Evolutionary conservation across 2,113 vertebrate genomes (phyloP), one percentile per base, ranked within the genome.

Genomic region (Corynorhinus townsendii): DNA sequence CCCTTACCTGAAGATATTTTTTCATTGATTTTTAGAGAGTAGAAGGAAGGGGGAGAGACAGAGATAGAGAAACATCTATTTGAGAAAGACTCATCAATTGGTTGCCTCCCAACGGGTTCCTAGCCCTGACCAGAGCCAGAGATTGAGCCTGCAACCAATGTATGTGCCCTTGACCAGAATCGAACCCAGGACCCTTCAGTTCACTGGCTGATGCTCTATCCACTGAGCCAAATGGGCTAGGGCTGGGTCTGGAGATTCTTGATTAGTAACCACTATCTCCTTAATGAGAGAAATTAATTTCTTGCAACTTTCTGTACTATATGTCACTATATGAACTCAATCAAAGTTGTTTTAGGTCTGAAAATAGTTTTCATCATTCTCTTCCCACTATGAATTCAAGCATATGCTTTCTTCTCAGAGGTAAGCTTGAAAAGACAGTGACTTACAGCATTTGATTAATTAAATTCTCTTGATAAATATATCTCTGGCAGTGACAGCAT

Each of bases 401-500:
- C 71, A 62, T 59, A 24, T 20, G 15, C 69, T 66, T 68, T 96
- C 43, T 66, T 91, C 71, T 38, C 77, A 80, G 52, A 89, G 11
- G 45, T 20, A 40, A 26, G 30, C 16, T 47, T 90, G 73, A 54
- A 79, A 90, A 85, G 49, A 80, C 28, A 66, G 16, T 90, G 0
- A 1, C 83, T 87, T 47, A 64, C 33, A 75, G 35, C 7, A 81
- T 45, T 40, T 91, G 68, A 71, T 66, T 95, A 86, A 95, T 94
- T 95, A 93, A 93, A 88, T 69, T 43, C 17, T 72, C 82, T 87
- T 91, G 19, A 93, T 0, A 7, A 92, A 93, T 90, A 93, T 33
- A 26, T 81, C 28, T 59, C 64, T 89, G 56, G 43, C 30, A 66
- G n/a, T 16, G 85, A 45, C 47, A 68, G 83, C 59, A 56, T 68